phyloP scores from a whole-genome alignment of 2,113 vertebrate species.

The Coptodon rendalli region DNA sequence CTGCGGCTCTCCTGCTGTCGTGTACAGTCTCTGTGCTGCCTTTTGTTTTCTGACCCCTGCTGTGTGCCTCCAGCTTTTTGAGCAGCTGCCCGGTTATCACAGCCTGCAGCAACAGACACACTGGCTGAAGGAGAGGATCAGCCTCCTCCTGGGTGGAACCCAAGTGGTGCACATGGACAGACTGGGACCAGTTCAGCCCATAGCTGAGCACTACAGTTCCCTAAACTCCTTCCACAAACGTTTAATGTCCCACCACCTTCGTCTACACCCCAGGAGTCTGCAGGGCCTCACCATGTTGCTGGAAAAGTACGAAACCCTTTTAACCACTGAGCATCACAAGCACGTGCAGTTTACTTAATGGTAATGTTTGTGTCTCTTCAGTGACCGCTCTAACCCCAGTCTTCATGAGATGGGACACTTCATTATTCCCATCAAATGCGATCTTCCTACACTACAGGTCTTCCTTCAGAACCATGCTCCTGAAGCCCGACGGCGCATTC shows the following conservation, averaged over 20 bases:
- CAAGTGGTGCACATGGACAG: constrained; percentile 81
- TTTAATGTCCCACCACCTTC: constrained; percentile 64
- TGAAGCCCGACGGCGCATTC: constrained; percentile 79
- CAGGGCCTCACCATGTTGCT: constrained; percentile 84
- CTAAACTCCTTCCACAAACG: constrained; percentile 79
- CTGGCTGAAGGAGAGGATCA: constrained; percentile 83
- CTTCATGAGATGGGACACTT: constrained; percentile 90
- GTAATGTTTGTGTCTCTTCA: constrained; percentile 34
- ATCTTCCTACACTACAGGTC: constrained; percentile 76
- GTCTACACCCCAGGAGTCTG: constrained; percentile 84
- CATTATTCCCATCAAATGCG: constrained; percentile 77
- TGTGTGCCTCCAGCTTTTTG: constrained; percentile 74
- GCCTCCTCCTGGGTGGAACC: constrained; percentile 83
- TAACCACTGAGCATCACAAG: not conserved
- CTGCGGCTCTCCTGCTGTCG: not conserved
- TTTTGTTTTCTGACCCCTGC: not conserved
- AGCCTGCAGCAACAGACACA: constrained; percentile 79
- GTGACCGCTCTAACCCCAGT: constrained; percentile 78
- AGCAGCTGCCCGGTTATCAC: constrained; percentile 80
- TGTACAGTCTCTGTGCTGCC: not conserved
- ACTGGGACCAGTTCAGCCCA: constrained; percentile 76
- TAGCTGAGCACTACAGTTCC: constrained; percentile 82
- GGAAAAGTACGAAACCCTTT: constrained; percentile 70
- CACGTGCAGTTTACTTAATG: not conserved
- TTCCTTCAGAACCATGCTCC: constrained; percentile 84